These are phyloP conservation scores for Poecilia picta DNA, from an alignment of 2,797 vertebrate genomes.

Conservation along the genomic window DNA sequence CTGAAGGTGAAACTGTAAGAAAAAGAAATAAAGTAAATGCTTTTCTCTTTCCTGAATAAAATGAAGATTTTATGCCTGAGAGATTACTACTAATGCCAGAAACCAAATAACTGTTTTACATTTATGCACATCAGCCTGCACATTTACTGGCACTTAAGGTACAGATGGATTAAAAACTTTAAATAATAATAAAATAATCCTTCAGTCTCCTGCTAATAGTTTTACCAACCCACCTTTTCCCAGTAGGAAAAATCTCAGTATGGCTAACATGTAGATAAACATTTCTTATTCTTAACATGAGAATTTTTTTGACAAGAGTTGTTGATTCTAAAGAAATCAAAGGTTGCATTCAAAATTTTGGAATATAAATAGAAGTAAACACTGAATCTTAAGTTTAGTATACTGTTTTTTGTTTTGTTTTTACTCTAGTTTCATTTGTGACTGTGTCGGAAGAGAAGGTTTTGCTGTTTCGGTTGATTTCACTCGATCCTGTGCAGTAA, in stretches of 20 bases:
- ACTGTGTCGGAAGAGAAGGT: background rate
- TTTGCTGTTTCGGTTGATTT: background rate
- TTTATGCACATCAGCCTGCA: background rate
- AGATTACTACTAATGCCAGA: background rate
- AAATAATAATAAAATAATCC: background rate
- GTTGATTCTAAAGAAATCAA: constrained; percentile 32
- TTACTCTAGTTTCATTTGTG: background rate
- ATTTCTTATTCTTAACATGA: background rate
- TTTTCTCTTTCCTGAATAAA: background rate
- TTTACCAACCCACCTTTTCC: background rate
- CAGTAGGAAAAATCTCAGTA: background rate
- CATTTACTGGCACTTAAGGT: background rate
- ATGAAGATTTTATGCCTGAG: background rate
- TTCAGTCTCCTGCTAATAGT: background rate
- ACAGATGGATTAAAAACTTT: background rate
- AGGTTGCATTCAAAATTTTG: background rate
- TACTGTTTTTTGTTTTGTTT: background rate
- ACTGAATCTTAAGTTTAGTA: background rate
- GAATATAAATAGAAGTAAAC: background rate
- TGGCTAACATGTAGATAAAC: background rate
- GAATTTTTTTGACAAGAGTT: constrained; percentile 5
- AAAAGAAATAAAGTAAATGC: background rate
- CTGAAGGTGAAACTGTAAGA: constrained; percentile 28
- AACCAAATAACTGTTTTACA: background rate
- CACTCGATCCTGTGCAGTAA: background rate